phyloP scores from a whole-genome alignment of 2,888 invertebrate species.

The Agonopterix heracliana region DNA sequence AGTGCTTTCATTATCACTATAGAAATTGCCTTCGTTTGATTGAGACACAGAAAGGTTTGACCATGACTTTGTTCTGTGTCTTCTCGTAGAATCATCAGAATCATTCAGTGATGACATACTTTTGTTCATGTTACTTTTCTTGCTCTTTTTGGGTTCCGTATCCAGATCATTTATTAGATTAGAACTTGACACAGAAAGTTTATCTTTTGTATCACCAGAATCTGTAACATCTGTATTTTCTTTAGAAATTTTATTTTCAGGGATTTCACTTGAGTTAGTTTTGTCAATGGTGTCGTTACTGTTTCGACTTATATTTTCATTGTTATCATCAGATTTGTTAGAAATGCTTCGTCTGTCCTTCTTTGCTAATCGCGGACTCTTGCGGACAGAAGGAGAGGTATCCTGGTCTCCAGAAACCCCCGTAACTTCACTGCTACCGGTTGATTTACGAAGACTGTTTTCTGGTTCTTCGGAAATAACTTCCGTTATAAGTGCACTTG shows the following conservation, averaged over 20 bases:
- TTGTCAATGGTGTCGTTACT: background rate
- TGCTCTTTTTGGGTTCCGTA: constrained; percentile 20
- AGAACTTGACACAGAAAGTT: constrained; percentile 27
- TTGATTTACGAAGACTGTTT: constrained; percentile 20
- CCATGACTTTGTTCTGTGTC: constrained; percentile 54
- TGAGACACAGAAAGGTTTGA: constrained; percentile 26
- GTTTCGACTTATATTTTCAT: background rate
- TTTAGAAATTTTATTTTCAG: background rate
- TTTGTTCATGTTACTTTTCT: constrained; percentile 33
- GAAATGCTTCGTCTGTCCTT: constrained; percentile 20
- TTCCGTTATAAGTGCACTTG: constrained; percentile 29
- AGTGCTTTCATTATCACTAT: constrained; percentile 42
- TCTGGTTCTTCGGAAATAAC: constrained; percentile 48
- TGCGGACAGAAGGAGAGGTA: constrained; percentile 16
- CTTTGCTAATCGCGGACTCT: constrained; percentile 24
- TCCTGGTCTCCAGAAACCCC: constrained; percentile 9
- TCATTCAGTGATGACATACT: constrained; percentile 34
- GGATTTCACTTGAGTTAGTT: background rate
- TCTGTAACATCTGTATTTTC: background rate
- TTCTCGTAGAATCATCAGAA: constrained; percentile 28
- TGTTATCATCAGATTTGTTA: constrained; percentile 15
- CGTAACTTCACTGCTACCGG: background rate
- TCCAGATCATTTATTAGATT: constrained; percentile 35
- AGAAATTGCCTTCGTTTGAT: constrained; percentile 27
- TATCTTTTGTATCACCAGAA: constrained; percentile 11